These are phyloP conservation scores for Agrotis exclamationis DNA, from an alignment of 2,888 invertebrate species.

Conservation along the genomic window DNA sequence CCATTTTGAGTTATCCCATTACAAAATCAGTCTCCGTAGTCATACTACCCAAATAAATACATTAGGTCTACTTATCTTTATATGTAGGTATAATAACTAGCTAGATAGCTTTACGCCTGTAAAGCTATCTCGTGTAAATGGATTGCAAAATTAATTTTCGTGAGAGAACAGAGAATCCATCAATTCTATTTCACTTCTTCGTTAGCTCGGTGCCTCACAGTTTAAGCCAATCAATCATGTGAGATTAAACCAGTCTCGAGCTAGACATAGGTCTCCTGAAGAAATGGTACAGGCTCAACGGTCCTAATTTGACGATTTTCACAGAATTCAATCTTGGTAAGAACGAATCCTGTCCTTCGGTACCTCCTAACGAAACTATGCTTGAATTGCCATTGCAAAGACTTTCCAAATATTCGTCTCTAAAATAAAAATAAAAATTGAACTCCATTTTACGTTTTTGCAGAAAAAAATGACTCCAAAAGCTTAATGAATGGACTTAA, in stretches of 20 bases:
- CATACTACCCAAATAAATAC: too few species aligned
- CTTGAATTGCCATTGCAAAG: too few species aligned
- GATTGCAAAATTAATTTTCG: conserved; percentile 12
- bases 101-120: too few species aligned
- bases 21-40: too few species aligned
- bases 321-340: conserved; percentile 6
- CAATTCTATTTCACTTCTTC: conserved; percentile 28
- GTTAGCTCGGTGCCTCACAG: conserved; percentile 5
- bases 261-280: conserved; percentile 10
- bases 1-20: too few species aligned
- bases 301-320: conserved; percentile 8
- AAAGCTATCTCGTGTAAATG: background rate
- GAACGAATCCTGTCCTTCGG: background rate
- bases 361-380: background rate
- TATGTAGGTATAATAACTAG: too few species aligned
- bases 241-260: conserved; percentile 30
- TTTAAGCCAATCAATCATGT: conserved; percentile 33
- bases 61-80: background rate
- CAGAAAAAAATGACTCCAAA: background rate
- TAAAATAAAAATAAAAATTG: background rate
- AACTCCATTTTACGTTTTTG: background rate
- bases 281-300: background rate
- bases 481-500: conserved; percentile 15
- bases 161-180: conserved; percentile 11
- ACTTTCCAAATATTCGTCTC: background rate